Percentiles rank a stretch among this genome's conserved stretches.
phyloP scores from a whole-genome alignment of 1,140 invertebrate genomes.

The Glossosoma conforme region DNA sequence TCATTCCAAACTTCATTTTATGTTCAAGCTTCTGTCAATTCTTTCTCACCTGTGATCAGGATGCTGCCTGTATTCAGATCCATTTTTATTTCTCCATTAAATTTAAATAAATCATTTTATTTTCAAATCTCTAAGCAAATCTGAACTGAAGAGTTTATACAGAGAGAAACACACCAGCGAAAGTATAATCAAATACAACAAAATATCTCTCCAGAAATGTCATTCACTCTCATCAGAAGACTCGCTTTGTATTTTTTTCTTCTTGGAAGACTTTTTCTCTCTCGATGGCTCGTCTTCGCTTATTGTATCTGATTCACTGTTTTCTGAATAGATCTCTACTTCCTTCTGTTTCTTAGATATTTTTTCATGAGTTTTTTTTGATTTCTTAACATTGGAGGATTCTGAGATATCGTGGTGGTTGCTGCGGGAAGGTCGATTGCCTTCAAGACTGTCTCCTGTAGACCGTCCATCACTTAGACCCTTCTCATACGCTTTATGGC shows the following conservation, averaged over 20 bases:
- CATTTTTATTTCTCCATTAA: no score
- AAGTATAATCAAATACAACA: constrained; percentile 15
- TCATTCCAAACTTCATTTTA: no score
- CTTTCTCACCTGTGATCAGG: no score
- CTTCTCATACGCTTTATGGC: no score
- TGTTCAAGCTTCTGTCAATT: no score
- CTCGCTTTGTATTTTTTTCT: constrained; percentile 12
- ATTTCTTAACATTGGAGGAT: neutral
- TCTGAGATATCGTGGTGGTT: neutral
- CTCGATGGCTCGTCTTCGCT: constrained; percentile 9
- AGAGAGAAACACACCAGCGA: constrained; percentile 13
- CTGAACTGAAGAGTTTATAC: constrained; percentile 14
- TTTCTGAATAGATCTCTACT: constrained; percentile 19
- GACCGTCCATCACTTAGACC: constrained; percentile 1
- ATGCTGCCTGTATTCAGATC: no score
- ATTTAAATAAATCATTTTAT: no score
- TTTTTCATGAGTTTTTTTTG: constrained; percentile 7
- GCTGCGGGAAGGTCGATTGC: neutral
- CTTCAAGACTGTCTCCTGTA: neutral
- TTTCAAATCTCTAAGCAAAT: constrained; percentile 12
- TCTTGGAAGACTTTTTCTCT: constrained; percentile 3
- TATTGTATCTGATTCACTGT: constrained; percentile 12
- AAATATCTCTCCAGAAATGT: constrained; percentile 21
- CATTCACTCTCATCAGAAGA: constrained; percentile 21
- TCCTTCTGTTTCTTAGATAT: constrained; percentile 14